Conservation (phyloP, 2,888 invertebrate species). For the Acanthosepion lycidas region DNA sequence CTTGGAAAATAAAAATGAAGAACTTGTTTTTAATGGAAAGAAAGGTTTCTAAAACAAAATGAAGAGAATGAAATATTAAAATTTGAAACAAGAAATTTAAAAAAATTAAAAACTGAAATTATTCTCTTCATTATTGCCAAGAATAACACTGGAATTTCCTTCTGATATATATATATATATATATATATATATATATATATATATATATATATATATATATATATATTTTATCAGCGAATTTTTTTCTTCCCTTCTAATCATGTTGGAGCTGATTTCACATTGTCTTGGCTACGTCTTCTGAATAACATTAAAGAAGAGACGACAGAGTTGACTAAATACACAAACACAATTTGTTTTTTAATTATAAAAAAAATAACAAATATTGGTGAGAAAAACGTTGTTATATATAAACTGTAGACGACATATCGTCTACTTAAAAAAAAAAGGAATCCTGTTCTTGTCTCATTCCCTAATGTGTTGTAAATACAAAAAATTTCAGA, state of each 20-base stretch:
- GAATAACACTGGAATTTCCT: not conserved
- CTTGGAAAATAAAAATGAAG: not conserved
- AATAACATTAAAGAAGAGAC: not conserved
- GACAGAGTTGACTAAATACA: not conserved
- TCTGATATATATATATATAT: not conserved
- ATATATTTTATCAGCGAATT: not conserved
- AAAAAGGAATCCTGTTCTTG: not conserved
- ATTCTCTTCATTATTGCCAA: not conserved
- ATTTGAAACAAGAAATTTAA: not conserved
- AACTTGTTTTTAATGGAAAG: not conserved
- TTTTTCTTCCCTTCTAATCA: not conserved
- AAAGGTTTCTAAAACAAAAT: not conserved
- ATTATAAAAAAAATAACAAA: not conserved
- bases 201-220: too few species aligned
- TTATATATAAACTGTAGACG: not conserved
- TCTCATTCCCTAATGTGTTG: constrained; percentile 13
- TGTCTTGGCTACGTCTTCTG: not conserved
- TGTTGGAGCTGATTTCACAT: not conserved
- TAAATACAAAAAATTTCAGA: constrained; percentile 9
- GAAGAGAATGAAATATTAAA: not conserved
- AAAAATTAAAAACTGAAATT: not conserved
- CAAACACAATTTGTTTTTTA: not conserved
- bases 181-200: too few species aligned
- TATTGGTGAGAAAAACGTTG: not conserved
- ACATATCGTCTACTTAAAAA: not conserved